Base-by-base conservation (phyloP, 2,797 vertebrate genomes). In the Anas flavirostris region DNA sequence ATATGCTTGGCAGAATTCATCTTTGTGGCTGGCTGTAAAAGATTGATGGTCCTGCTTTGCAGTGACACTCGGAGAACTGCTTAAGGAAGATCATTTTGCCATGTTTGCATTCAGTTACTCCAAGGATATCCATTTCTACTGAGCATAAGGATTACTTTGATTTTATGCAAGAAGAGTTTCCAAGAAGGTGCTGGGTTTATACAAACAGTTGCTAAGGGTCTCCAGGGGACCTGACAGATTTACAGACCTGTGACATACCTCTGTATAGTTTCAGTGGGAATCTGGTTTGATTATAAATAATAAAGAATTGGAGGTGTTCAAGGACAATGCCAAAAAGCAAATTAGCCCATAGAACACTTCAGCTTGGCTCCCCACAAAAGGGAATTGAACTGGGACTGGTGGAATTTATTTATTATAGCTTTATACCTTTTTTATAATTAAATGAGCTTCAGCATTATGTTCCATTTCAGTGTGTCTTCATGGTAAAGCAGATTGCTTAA, bases 211-310 rank as follows among this genome's bases (percentile, higher is more conserved):
- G 58, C 93, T 59, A 73, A 46, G 84, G 91, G 46, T 85, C 89
- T 96, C 76, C 46, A 41, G 53, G 92, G 86, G 69, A 43, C 87
- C 56, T 50, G 92, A 63, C 80, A 90, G 93, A 67, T 93, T 94
- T 95, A 90, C 67, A 15, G 86, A 43, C 63, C 23, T 63, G 60
- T 93, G 94, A 79, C 58, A 17, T 26, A 58, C 67, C 82, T 16
- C 56, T 78, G 31, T 21, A 12, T 50, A 79, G 89, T 86, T 82
- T 60, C 67, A 22, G 9, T 86, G 80, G 89, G 76, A 91, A 70
- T 31, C 4, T 3, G 46, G 37, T 41, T 92, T 88, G 89, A 66
- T 91, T 91, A n/a, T 66, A 70, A 90, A 74, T 69, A 31, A 86
- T 77, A 52, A 86, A 78, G 76, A 62, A 56, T 23, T 73, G 84